Conservation (phyloP, 2,888 invertebrate genomes). For the Drosophila leonis region DNA sequence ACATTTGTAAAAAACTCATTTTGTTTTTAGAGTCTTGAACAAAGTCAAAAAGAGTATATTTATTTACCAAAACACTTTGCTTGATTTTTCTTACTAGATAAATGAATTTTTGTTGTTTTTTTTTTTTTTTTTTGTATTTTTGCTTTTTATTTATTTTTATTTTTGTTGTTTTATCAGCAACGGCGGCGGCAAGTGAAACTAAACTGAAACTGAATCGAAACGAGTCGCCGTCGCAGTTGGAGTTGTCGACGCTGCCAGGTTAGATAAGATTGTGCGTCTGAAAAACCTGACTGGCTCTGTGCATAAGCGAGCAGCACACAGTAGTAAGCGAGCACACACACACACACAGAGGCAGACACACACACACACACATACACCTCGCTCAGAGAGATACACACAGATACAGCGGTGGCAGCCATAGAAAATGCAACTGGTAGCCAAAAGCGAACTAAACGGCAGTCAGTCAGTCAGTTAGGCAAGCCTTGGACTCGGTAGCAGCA, state of each 20-base stretch:
- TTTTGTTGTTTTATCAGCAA: constrained; percentile 55
- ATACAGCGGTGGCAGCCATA: constrained; percentile 51
- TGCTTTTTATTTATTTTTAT: constrained; percentile 18
- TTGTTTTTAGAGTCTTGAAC: background rate
- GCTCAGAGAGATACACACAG: constrained; percentile 6
- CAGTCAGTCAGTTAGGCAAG: constrained; percentile 50
- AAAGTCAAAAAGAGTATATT: constrained; percentile 33
- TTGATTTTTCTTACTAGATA: constrained; percentile 10
- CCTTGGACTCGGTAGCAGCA: constrained; percentile 47
- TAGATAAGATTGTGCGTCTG: constrained; percentile 80
- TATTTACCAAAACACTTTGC: constrained; percentile 11
- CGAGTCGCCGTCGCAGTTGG: constrained; percentile 58
- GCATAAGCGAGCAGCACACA: constrained; percentile 55
- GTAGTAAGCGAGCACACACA: constrained; percentile 54
- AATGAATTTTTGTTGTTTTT: constrained; percentile 34
- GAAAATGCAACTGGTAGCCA: constrained; percentile 61
- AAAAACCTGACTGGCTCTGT: constrained; percentile 71
- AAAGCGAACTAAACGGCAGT: constrained; percentile 56
- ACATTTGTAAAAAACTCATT: background rate
- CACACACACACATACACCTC: constrained; percentile 19
- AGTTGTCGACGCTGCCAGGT: constrained; percentile 67
- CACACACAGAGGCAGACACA: constrained; percentile 2
- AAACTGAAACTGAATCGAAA: constrained; percentile 58
- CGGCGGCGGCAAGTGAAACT: constrained; percentile 75
- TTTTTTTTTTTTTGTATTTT: constrained; percentile 17